Evolutionary conservation across 23 tunicate species (phyloP), one percentile per base, ranked within the genome.

Genomic region (Halocynthia aurantium): DNA sequence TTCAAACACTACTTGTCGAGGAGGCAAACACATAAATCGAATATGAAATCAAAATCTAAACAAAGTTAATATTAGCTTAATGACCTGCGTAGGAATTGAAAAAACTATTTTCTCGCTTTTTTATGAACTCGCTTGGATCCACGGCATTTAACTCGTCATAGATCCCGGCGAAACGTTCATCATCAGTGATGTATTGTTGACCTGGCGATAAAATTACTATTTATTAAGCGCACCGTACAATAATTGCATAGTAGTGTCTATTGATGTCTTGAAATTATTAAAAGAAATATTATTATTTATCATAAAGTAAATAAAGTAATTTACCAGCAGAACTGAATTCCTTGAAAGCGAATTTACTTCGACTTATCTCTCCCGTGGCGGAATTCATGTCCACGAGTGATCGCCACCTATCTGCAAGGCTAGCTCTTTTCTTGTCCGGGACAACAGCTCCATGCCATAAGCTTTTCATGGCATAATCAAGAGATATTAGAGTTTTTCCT

Each of bases 371-470:
- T 68, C 95, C 95, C 2, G 95, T 80, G 6, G 84, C 82, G 6
- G 84, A 50, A 61, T 83, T 83, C 31, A 88, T 82, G 65, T 80
- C 83, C 7, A 88, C 76, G 21, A 91, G 54, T 10, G 84, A 65
- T 15, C 90, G 51, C 97, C 97, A 91, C 57, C 90, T 70, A 68
- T 91, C 97, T 7, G 87, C 72, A 50, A 91, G 64, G 56, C 76
- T 77, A 8, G 77, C 9, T 49, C 97, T 61, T 52, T 63, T 85
- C 53, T 80, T 78, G 19, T 63, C 86, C 7, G 87, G 53, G 21
- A 91, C 84, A 17, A 62, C 51, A 8, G 78, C 89, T 53, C 97
- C 97, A 64, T 91, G 97, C 97, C 97, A 91, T 7, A 91, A 62
- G 7, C 87, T 81, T 69, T 91, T 91, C 91, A 91, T 81, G 13